Conservation (phyloP, 1,140 invertebrate species). For the Tetramorium parvispinum region DNA sequence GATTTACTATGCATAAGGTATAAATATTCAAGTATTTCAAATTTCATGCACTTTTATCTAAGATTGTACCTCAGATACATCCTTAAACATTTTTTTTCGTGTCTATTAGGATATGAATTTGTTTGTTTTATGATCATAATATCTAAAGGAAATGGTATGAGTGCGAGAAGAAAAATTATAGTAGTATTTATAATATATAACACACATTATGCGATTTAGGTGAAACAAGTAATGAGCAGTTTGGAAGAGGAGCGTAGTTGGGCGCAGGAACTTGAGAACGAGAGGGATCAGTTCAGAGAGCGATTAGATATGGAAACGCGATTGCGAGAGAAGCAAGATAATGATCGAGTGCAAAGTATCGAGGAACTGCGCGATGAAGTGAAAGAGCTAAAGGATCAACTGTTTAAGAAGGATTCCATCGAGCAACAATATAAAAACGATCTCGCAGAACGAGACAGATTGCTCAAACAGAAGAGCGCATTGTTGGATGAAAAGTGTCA, state of each 20-base stretch:
- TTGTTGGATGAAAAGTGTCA: slow-evolving; percentile 80
- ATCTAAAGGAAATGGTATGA: not conserved
- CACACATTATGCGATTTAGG: slow-evolving; percentile 61
- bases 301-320: slow-evolving; percentile 77
- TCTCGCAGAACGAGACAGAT: slow-evolving; percentile 78
- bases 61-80: too few relatives aligned
- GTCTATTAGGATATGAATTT: not conserved
- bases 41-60: too few relatives aligned
- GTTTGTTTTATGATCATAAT: not conserved
- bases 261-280: slow-evolving; percentile 81
- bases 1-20: too few relatives aligned
- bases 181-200: not conserved
- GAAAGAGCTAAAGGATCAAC: slow-evolving; percentile 83
- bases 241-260: slow-evolving; percentile 82
- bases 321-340: slow-evolving; percentile 74
- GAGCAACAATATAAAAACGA: slow-evolving; percentile 80
- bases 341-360: slow-evolving; percentile 76
- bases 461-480: slow-evolving; percentile 79
- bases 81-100: not conserved
- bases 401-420: slow-evolving; percentile 77
- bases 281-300: slow-evolving; percentile 79
- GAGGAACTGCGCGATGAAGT: slow-evolving; percentile 75
- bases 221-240: slow-evolving; percentile 80
- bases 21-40: too few relatives aligned
- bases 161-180: not conserved